Evolutionary conservation across 2,113 vertebrate species (phyloP), one percentile per base, ranked within the genome.

Genomic region (Todiramphus chloris): DNA sequence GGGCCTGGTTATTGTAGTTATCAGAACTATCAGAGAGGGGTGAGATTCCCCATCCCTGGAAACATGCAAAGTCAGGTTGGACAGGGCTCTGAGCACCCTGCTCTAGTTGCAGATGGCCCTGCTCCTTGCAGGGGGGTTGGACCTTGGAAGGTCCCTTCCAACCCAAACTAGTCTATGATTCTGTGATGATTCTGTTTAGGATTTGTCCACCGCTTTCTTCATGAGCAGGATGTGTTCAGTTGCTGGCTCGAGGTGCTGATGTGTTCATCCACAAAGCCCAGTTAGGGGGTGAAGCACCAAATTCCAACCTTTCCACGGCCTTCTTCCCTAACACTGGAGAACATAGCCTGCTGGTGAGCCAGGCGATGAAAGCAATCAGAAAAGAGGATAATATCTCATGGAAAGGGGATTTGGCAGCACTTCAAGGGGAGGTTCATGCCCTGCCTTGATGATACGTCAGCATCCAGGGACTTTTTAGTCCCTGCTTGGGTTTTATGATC

Each of bases 401-500:
- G 48, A 76, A 70, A 46, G 33, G 50, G 87, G 53, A 82, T 27
- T 63, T 92, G 60, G 37, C 39, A 48, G 83, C 19, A 6, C 60
- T 77, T 67, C 7, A 21, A 69, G 55, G 82, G 64, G 75, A 79
- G 50, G 62, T 83, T 63, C 60, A 23, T 72, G 44, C 56, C 72
- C 75, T 73, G 25, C 78, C 72, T 93, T 81, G 83, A 86, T 0
- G 41, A 73, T 50, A 73, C 53, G 6, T 55, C 73, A 39, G 62
- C 10, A 8, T 63, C 90, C 1, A 0, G 76, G 82, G 92, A 69
- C 76, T 77, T 95, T 48, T 92, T 92, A 96, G 76, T 66, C 87
- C 58, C 66, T 77, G 53, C 87, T 95, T 96, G 93, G 25, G 75
- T 70, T 95, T 94, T 95, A 92, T 69, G 81, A 76, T 41, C 82